phyloP scores from a whole-genome alignment of 2,113 vertebrate species.

The Gambusia holbrooki region DNA sequence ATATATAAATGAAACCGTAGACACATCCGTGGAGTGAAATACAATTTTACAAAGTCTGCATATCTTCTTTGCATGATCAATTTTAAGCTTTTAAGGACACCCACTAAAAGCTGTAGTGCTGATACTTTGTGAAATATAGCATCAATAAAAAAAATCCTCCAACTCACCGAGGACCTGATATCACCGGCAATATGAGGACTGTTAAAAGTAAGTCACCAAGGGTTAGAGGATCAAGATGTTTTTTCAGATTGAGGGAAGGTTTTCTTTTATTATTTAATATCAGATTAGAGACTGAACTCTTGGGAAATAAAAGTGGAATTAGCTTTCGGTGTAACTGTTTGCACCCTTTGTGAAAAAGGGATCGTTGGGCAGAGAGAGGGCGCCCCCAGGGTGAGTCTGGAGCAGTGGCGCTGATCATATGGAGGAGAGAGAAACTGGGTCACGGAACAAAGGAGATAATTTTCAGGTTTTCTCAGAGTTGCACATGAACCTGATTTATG shows the following conservation, averaged over 20 bases:
- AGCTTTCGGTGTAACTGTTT: conserved; percentile 59
- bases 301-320: conserved; percentile 74
- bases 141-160: conserved; percentile 42
- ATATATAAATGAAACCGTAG: no score
- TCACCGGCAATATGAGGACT: conserved; percentile 26
- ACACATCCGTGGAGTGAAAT: no score
- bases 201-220: conserved; percentile 31
- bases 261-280: conserved; percentile 57
- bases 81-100: conserved; percentile 40
- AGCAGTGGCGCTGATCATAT: conserved; percentile 33
- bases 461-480: conserved; percentile 43
- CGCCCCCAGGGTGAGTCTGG: conserved; percentile 43
- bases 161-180: conserved; percentile 19
- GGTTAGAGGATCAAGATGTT: conserved; percentile 39
- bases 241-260: conserved; percentile 53
- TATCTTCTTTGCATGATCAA: conserved; percentile 17
- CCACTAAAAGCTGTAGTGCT: conserved; percentile 5
- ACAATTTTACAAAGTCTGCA: no score
- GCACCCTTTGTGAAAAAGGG: conserved; percentile 44
- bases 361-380: conserved; percentile 33
- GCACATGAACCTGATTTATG: conserved; percentile 40
- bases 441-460: conserved; percentile 59
- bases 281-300: conserved; percentile 28
- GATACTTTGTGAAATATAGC: conserved; percentile 26
- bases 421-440: conserved; percentile 60